Percentiles rank a stretch among this genome's conserved stretches.
phyloP scores from a whole-genome alignment of 2,113 vertebrate species.

The Bos indicus region DNA sequence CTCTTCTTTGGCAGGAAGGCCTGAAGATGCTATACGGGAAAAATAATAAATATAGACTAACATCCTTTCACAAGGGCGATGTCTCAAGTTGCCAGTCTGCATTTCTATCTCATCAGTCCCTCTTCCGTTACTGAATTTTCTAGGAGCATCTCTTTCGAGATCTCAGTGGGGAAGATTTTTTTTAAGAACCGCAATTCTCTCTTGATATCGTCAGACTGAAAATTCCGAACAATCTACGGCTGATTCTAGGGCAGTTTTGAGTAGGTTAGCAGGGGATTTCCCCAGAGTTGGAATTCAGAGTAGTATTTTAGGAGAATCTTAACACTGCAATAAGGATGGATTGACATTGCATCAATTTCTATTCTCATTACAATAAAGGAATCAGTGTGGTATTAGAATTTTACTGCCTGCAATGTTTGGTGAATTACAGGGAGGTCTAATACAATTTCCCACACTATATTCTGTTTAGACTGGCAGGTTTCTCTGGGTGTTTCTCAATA shows the following conservation, averaged over 20 bases:
- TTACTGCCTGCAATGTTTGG: constrained; percentile 21
- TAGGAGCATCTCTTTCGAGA: neutral
- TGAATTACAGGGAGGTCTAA: constrained; percentile 64
- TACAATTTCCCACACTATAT: constrained; percentile 62
- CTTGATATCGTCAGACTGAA: neutral
- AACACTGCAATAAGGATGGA: neutral
- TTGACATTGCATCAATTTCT: neutral
- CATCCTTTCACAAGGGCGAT: accelerated
- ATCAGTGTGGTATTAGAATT: constrained; percentile 30
- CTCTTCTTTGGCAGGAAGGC: neutral
- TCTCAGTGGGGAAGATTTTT: neutral
- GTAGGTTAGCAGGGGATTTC: neutral
- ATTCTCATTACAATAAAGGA: constrained; percentile 43
- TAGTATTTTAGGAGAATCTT: constrained; percentile 21
- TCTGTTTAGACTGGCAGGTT: constrained; percentile 79
- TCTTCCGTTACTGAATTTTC: neutral
- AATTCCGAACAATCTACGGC: neutral
- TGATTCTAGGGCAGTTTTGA: neutral
- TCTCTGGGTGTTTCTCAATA: constrained; percentile 74
- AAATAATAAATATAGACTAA: neutral
- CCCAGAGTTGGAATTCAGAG: neutral
- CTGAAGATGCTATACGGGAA: too few relatives aligned
- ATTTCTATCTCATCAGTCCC: neutral
- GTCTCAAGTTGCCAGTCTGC: neutral
- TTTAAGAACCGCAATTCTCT: neutral